A percentile compares a stretch with the other conserved stretches of the same genome.
phyloP scores from a whole-genome alignment of 2,888 invertebrate species.

The Hirtodrosophila alboralis region DNA sequence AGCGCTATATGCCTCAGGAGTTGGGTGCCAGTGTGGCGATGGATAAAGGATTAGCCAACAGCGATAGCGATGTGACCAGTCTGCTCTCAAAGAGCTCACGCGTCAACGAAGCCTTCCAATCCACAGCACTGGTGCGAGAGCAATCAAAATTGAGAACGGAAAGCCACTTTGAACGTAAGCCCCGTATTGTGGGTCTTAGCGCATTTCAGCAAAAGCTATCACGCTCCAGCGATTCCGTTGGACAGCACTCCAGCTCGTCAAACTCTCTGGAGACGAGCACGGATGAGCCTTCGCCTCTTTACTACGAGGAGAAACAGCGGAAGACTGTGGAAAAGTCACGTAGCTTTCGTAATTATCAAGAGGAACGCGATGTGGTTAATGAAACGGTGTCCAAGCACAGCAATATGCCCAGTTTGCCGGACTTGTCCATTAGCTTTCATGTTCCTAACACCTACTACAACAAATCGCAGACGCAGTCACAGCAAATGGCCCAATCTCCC shows the following conservation, averaged over 20 bases:
- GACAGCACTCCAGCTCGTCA: conserved; percentile 68
- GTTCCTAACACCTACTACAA: conserved; percentile 67
- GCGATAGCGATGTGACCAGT: conserved; percentile 46
- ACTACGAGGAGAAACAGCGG: conserved; percentile 82
- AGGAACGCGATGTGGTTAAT: conserved; percentile 66
- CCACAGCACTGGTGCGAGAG: conserved; percentile 80
- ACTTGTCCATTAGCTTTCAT: conserved; percentile 78
- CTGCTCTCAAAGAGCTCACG: conserved; percentile 64
- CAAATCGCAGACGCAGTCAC: too few species aligned
- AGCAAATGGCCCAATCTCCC: conserved; percentile 18
- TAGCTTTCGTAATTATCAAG: conserved; percentile 88
- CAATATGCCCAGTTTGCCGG: conserved; percentile 83
- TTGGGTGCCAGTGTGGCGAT: conserved; percentile 75
- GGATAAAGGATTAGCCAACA: conserved; percentile 24
- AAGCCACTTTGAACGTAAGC: conserved; percentile 82
- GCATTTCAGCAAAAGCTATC: conserved; percentile 86
- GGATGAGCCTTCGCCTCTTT: conserved; percentile 76
- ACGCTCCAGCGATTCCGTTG: conserved; percentile 82
- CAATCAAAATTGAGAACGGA: conserved; percentile 56
- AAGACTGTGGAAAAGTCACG: conserved; percentile 89
- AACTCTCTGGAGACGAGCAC: conserved; percentile 76
- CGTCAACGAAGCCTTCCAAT: conserved; percentile 80
- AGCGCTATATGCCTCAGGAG: conserved; percentile 86
- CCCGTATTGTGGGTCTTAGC: conserved; percentile 85
- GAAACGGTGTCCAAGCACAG: conserved; percentile 54